A percentile compares a stretch with the other conserved stretches of the same genome.
Evolutionary conservation across 2,113 vertebrate genomes (phyloP).

Genomic region (Apteryx mantelli): DNA sequence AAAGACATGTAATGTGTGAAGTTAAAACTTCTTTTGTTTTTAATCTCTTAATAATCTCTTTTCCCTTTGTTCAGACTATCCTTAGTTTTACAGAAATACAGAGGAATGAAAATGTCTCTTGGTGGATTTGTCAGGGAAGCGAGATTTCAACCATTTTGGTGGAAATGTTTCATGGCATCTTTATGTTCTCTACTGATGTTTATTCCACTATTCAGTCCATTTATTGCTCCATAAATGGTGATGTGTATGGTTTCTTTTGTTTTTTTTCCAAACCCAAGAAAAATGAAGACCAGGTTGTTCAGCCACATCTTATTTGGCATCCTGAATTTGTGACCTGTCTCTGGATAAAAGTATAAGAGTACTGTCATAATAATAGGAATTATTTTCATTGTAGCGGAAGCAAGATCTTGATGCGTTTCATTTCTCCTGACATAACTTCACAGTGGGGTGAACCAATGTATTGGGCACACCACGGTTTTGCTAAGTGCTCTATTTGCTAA

Average conservation of each 20-base stretch:
- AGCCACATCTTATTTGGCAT: slow-evolving; percentile 11
- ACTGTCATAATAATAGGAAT: background rate
- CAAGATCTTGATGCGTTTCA: background rate
- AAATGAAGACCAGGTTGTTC: slow-evolving; percentile 58
- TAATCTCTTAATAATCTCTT: slow-evolving; percentile 73
- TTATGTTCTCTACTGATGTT: slow-evolving; percentile 60
- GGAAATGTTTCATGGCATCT: slow-evolving; percentile 55
- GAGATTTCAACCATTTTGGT: slow-evolving; percentile 49
- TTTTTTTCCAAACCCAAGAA: slow-evolving; percentile 31
- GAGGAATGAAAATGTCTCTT: slow-evolving; percentile 50
- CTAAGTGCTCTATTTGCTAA: background rate
- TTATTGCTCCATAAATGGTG: slow-evolving; percentile 64
- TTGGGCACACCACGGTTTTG: background rate
- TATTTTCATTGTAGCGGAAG: background rate
- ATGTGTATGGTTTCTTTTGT: slow-evolving; percentile 36
- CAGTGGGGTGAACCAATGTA: slow-evolving; percentile 8
- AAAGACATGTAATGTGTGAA: slow-evolving; percentile 60
- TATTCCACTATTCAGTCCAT: slow-evolving; percentile 60
- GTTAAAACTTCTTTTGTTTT: slow-evolving; percentile 72
- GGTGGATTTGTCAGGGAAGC: slow-evolving; percentile 40
- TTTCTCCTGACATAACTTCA: slow-evolving; percentile 35
- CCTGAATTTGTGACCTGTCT: slow-evolving; percentile 39
- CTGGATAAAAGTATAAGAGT: background rate
- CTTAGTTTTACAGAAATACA: slow-evolving; percentile 48
- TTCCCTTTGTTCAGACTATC: slow-evolving; percentile 58